Percentiles rank a stretch among this genome's conserved stretches.
Evolutionary conservation across 1,140 invertebrate genomes (phyloP).

Genomic region (Drosophila kohkoa): DNA sequence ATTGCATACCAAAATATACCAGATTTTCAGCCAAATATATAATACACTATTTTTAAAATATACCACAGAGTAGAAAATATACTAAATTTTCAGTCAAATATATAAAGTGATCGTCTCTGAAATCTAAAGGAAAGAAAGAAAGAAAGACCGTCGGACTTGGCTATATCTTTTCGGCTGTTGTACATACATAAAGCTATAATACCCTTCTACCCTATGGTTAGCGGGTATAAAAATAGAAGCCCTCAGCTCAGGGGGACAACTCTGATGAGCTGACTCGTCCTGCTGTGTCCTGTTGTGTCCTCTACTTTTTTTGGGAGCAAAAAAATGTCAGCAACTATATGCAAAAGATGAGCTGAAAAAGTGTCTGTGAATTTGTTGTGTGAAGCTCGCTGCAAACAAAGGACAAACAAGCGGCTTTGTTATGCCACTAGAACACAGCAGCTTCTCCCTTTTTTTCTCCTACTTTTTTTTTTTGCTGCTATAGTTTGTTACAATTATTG

Average conservation of each 20-base stretch:
- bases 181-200: no score
- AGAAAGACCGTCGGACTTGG: no score
- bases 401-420: conserved; percentile 58
- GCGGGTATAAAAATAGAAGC: conserved; percentile 5
- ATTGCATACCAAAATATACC: no score
- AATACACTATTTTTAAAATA: no score
- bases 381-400: conserved; percentile 68
- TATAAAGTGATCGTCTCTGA: no score
- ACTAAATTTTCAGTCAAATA: no score
- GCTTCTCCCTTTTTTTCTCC: conserved; percentile 14
- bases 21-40: no score
- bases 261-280: conserved; percentile 38
- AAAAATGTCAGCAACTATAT: conserved; percentile 2
- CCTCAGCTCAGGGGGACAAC: not conserved
- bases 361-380: conserved; percentile 29
- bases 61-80: no score
- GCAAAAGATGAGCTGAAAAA: conserved; percentile 2
- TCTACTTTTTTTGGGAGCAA: not conserved
- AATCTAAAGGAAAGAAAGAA: no score
- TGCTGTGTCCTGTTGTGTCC: conserved; percentile 5
- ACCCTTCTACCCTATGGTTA: no score
- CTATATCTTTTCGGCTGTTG: no score
- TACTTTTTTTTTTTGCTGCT: conserved; percentile 30
- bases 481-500: conserved; percentile 36
- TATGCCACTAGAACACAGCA: conserved; percentile 34